Conservation (phyloP, 1,140 invertebrate species). For the Aleiodes sp. region DNA sequence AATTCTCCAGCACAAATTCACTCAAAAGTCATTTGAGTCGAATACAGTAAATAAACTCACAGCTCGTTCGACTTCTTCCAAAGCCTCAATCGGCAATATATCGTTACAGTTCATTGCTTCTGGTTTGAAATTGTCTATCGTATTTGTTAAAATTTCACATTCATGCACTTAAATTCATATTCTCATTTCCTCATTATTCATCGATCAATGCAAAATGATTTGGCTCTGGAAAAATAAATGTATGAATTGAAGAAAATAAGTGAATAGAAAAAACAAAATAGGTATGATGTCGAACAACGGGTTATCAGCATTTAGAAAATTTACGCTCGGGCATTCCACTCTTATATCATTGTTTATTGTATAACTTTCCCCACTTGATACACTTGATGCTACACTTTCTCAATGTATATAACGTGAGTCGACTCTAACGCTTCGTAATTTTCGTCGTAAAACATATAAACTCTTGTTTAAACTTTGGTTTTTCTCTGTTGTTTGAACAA, state of each 20-base stretch:
- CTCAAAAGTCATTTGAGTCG: neutral
- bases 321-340: conserved; percentile 15
- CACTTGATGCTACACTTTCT: conserved; percentile 30
- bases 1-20: neutral
- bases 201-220: too few relatives aligned
- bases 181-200: neutral
- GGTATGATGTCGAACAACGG: neutral
- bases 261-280: too few relatives aligned
- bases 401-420: neutral
- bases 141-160: neutral
- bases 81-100: neutral
- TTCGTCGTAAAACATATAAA: neutral
- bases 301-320: conserved; percentile 17
- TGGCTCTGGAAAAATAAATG: neutral
- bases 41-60: conserved; percentile 16
- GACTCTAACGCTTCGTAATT: neutral
- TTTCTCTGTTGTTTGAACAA: neutral
- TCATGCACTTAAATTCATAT: neutral
- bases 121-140: neutral
- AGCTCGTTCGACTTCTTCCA: neutral
- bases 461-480: neutral
- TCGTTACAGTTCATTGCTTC: neutral
- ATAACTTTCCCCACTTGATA: conserved; percentile 33
- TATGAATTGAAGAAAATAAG: too few relatives aligned
- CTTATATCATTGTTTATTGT: conserved; percentile 34